Conservation (phyloP, 2,888 invertebrate genomes). For the Drosophila lutescens region DNA sequence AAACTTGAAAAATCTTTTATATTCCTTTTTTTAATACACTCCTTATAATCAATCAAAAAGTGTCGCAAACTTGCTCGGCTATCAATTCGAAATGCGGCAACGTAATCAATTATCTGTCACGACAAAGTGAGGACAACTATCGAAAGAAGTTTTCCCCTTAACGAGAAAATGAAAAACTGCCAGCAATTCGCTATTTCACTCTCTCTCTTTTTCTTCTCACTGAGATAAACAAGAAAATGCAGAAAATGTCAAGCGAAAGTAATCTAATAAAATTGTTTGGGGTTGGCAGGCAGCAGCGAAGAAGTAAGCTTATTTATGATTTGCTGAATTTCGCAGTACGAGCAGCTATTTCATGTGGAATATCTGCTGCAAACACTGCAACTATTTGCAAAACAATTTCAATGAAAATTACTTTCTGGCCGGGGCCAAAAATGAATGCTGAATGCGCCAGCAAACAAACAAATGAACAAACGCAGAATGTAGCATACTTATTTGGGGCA, state of each 20-base stretch:
- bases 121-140: slow-evolving; percentile 33
- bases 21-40: neutral
- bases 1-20: neutral
- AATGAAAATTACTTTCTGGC: slow-evolving; percentile 63
- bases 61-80: slow-evolving; percentile 29
- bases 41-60: slow-evolving; percentile 42
- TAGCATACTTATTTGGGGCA: slow-evolving; percentile 64
- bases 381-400: slow-evolving; percentile 67
- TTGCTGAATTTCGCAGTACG: neutral
- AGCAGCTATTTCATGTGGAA: slow-evolving; percentile 41
- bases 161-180: slow-evolving; percentile 55
- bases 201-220: neutral
- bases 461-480: slow-evolving; percentile 40
- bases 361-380: slow-evolving; percentile 40
- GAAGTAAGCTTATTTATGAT: slow-evolving; percentile 37
- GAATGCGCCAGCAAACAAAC: neutral
- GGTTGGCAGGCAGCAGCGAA: neutral
- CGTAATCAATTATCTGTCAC: slow-evolving; percentile 49
- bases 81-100: slow-evolving; percentile 37
- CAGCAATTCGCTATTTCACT: slow-evolving; percentile 25
- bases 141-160: slow-evolving; percentile 40
- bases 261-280: slow-evolving; percentile 29
- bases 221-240: slow-evolving; percentile 28
- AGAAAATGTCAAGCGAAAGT: slow-evolving; percentile 35
- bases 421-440: slow-evolving; percentile 2